These are phyloP conservation scores for Pseudotriccus pelzelni DNA, from an alignment of 2,797 vertebrate genomes.

Conservation along the genomic window DNA sequence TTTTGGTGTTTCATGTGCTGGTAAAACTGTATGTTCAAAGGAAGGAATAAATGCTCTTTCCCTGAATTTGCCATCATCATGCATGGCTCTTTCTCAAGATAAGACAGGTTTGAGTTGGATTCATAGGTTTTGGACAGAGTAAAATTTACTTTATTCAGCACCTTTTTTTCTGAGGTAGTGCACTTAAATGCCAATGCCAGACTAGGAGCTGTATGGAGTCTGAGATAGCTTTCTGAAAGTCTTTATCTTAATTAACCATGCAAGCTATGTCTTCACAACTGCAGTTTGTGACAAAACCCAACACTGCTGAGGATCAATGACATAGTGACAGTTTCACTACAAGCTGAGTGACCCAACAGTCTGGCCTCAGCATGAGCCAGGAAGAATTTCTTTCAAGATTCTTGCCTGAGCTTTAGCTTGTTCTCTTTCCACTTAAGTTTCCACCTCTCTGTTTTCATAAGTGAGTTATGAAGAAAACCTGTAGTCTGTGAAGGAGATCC, in stretches of 20 bases:
- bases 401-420: neutral
- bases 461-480: neutral
- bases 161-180: neutral
- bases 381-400: neutral
- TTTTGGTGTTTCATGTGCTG: neutral
- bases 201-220: neutral
- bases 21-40: neutral
- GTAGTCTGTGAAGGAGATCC: neutral
- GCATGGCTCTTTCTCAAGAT: neutral
- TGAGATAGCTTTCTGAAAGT: neutral
- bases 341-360: neutral
- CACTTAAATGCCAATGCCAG: neutral
- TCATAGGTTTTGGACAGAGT: neutral
- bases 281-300: neutral
- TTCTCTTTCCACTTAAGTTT: neutral
- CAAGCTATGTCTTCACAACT: neutral
- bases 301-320: accelerated
- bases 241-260: neutral
- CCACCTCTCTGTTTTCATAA: neutral
- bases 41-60: neutral
- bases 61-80: neutral
- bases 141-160: neutral
- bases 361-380: neutral
- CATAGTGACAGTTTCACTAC: neutral
- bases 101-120: neutral